Conservation (phyloP, 2,797 vertebrate genomes). For the Anas capensis region DNA sequence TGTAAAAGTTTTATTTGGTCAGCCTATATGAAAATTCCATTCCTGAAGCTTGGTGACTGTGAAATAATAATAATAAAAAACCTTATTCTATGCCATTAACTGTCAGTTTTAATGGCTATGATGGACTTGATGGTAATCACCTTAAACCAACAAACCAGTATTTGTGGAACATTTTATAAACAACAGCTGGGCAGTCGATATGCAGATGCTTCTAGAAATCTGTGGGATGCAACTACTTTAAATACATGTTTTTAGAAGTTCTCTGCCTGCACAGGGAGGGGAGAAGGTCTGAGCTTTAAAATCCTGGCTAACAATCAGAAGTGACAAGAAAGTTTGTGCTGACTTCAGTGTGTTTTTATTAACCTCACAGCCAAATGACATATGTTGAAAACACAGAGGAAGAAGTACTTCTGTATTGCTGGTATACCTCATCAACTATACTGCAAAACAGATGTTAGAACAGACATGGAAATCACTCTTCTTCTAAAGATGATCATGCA, state of each 20-base stretch:
- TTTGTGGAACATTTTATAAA: background rate
- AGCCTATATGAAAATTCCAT: background rate
- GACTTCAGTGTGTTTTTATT: background rate
- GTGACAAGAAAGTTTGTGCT: background rate
- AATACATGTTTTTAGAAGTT: background rate
- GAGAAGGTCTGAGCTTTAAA: background rate
- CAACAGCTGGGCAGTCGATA: background rate
- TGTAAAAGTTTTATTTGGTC: background rate
- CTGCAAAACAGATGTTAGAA: background rate
- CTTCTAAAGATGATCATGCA: background rate
- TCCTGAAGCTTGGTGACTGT: background rate
- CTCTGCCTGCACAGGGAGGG: background rate
- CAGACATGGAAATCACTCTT: background rate
- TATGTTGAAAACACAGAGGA: background rate
- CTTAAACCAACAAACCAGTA: background rate
- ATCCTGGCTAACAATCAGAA: background rate
- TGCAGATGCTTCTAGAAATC: background rate
- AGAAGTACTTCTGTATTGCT: background rate
- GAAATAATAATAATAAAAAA: background rate
- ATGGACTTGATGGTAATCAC: background rate
- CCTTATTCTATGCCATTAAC: background rate
- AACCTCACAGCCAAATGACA: background rate
- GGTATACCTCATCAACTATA: background rate
- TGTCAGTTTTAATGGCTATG: background rate
- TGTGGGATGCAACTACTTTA: background rate